Evolutionary conservation across 1,140 invertebrate genomes (phyloP).

Genomic region (Eriosoma lanigerum): DNA sequence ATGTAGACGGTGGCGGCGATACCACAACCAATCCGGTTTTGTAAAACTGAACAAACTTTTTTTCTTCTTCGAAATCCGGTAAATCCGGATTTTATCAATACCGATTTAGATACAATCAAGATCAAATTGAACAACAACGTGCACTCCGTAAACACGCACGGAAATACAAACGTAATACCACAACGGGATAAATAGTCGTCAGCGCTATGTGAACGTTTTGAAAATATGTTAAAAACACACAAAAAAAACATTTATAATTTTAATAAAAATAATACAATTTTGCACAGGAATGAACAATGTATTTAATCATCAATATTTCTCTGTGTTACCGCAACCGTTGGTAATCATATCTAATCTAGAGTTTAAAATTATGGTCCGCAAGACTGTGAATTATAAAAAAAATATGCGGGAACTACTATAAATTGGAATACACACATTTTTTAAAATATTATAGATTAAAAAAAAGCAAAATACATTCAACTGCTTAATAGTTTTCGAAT

Average conservation of each 20-base stretch:
- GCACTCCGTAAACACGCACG: not conserved
- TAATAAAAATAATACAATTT: too few relatives aligned
- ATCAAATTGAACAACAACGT: constrained; percentile 1
- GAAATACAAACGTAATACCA: not conserved
- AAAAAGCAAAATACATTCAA: too few relatives aligned
- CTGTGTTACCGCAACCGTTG: too few relatives aligned
- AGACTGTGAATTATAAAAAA: too few relatives aligned
- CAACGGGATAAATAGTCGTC: too few relatives aligned
- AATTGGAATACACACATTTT: not conserved
- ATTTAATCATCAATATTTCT: too few relatives aligned
- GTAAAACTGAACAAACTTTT: not conserved
- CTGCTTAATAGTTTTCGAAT: not conserved
- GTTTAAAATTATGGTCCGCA: too few relatives aligned
- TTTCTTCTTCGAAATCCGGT: constrained; percentile 15
- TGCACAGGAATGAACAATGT: too few relatives aligned
- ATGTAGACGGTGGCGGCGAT: not conserved
- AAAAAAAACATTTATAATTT: too few relatives aligned
- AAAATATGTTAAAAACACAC: too few relatives aligned
- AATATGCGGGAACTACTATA: not conserved
- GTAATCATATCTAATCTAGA: too few relatives aligned
- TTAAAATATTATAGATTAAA: not conserved
- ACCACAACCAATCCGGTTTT: constrained; percentile 2
- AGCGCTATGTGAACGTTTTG: too few relatives aligned
- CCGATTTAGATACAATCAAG: constrained; percentile 29
- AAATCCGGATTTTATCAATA: constrained; percentile 43